Conservation (phyloP, 2,113 vertebrate species). For the Charina bottae region DNA sequence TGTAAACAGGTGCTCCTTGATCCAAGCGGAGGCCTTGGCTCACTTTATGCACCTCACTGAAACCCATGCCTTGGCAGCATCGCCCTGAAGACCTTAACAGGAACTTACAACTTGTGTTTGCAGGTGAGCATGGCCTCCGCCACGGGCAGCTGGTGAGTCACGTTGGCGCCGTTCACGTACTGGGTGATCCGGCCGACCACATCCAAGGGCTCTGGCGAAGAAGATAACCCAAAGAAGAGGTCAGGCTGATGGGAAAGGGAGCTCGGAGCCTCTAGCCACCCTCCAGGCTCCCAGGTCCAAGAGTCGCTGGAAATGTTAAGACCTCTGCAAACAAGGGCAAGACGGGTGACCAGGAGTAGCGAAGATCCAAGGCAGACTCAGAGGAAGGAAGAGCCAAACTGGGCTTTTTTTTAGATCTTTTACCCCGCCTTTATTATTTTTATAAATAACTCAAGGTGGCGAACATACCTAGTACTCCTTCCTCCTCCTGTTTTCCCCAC, state of each 20-base stretch:
- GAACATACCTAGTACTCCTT: too few species aligned
- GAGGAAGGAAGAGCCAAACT: too few species aligned
- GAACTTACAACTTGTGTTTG: conserved; percentile 86
- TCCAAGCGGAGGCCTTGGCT: neutral
- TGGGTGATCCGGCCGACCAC: conserved; percentile 83
- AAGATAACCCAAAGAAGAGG: neutral
- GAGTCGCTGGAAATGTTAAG: neutral
- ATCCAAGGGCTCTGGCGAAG: conserved; percentile 80
- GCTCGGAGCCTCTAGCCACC: neutral
- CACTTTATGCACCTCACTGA: neutral
- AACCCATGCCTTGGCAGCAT: neutral
- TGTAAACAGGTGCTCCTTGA: neutral
- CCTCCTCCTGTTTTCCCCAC: too few species aligned
- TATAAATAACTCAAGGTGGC: too few species aligned
- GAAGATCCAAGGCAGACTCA: too few species aligned
- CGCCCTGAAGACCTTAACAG: neutral
- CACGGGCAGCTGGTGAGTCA: conserved; percentile 87
- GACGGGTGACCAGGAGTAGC: too few species aligned
- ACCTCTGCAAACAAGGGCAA: neutral
- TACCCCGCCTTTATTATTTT: too few species aligned
- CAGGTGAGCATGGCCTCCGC: conserved; percentile 93
- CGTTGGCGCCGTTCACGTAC: conserved; percentile 80
- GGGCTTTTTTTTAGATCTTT: too few species aligned
- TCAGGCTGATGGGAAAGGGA: accelerated
- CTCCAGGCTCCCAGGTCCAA: accelerated